Conservation (phyloP, 2,888 invertebrate genomes). For the Drosophila atripex region DNA sequence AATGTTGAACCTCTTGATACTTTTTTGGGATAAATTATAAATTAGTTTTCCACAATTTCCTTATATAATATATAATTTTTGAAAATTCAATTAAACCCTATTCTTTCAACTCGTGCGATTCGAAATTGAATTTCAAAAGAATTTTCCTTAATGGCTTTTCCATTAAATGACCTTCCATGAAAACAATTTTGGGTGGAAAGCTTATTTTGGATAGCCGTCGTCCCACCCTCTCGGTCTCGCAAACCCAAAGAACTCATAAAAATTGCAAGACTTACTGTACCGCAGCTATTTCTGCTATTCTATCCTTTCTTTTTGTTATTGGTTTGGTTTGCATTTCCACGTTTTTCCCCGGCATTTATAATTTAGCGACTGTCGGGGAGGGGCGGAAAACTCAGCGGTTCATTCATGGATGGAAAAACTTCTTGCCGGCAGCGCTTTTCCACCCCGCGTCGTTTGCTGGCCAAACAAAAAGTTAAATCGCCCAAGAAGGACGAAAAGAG, state of each 20-base stretch:
- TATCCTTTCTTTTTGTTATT: slow-evolving; percentile 3
- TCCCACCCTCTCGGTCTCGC: neutral
- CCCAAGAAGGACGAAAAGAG: slow-evolving; percentile 35
- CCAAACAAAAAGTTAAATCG: slow-evolving; percentile 70
- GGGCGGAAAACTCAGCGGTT: slow-evolving; percentile 43
- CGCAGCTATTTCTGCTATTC: slow-evolving; percentile 28
- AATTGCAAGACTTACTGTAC: slow-evolving; percentile 65
- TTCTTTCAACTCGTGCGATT: neutral
- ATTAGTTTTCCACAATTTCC: neutral
- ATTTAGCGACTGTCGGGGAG: neutral
- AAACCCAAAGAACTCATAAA: slow-evolving; percentile 3
- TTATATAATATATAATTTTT: neutral
- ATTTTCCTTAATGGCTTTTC: slow-evolving; percentile 3
- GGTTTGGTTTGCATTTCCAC: slow-evolving; percentile 13
- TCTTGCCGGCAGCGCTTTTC: slow-evolving; percentile 60
- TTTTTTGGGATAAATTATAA: too few relatives aligned
- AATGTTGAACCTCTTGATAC: too few relatives aligned
- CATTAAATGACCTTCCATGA: slow-evolving; percentile 6
- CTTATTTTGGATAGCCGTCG: neutral
- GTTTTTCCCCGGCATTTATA: slow-evolving; percentile 22
- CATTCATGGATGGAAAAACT: slow-evolving; percentile 31
- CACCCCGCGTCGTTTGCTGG: slow-evolving; percentile 77
- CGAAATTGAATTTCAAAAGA: neutral
- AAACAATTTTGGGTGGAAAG: slow-evolving; percentile 8
- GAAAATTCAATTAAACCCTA: neutral